Percentiles rank a stretch among this genome's conserved stretches.
Evolutionary conservation across 2,888 invertebrate genomes (phyloP).

Genomic region (Melieria crassipennis): DNA sequence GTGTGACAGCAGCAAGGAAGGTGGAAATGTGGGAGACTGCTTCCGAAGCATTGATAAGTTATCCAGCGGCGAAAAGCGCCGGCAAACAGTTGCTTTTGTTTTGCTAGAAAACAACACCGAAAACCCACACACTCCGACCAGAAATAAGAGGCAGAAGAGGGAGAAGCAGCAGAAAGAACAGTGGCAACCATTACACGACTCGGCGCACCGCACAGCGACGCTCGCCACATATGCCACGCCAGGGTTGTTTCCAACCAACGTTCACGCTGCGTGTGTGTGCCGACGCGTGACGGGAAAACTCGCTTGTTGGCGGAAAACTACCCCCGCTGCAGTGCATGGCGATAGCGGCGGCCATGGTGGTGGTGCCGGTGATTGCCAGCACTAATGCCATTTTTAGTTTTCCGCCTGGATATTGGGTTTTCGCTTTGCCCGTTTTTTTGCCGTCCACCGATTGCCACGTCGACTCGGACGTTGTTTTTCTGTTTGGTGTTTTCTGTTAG

Average conservation of each 20-base stretch:
- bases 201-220: slow-evolving; percentile 2
- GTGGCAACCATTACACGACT: neutral
- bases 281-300: neutral
- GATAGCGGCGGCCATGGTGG: neutral
- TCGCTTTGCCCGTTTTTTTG: slow-evolving; percentile 9
- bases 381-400: slow-evolving; percentile 34
- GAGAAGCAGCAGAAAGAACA: neutral
- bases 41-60: slow-evolving; percentile 19
- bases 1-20: too few relatives aligned
- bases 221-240: slow-evolving; percentile 40
- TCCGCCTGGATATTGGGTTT: slow-evolving; percentile 35
- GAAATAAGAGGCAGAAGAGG: too few relatives aligned
- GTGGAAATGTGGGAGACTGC: neutral
- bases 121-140: neutral
- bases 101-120: neutral
- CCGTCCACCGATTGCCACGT: neutral
- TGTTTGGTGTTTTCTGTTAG: slow-evolving; percentile 8
- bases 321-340: slow-evolving; percentile 9
- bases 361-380: slow-evolving; percentile 21
- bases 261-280: neutral
- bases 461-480: slow-evolving; percentile 1
- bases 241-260: slow-evolving; percentile 49
- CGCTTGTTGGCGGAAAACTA: slow-evolving; percentile 3
- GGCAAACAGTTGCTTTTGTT: slow-evolving; percentile 12
- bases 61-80: slow-evolving; percentile 18